Conservation (phyloP, 2,888 invertebrate genomes). For the Eulithis prunata region DNA sequence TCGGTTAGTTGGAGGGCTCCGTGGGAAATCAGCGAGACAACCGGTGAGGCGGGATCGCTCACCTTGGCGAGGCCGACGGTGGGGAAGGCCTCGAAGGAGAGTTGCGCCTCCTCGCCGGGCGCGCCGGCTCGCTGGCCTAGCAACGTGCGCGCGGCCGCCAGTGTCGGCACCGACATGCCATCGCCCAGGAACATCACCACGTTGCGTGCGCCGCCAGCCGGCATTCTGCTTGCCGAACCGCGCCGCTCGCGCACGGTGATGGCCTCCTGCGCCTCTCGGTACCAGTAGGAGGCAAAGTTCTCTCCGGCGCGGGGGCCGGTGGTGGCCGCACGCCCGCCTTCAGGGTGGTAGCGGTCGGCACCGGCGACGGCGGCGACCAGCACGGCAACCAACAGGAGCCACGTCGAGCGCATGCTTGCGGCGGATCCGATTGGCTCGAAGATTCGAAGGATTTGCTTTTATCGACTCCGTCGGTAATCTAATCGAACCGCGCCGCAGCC, state of each 20-base stretch:
- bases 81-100: conserved; percentile 86
- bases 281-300: conserved; percentile 38
- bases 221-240: conserved; percentile 39
- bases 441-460: conserved; percentile 18
- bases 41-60: background rate
- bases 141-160: conserved; percentile 85
- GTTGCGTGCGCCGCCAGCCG: conserved; percentile 73
- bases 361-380: conserved; percentile 10
- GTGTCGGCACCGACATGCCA: conserved; percentile 88
- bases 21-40: too few species aligned
- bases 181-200: conserved; percentile 88
- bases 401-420: conserved; percentile 26
- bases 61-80: conserved; percentile 72
- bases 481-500: conserved; percentile 16
- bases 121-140: conserved; percentile 80
- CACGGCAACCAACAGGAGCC: conserved; percentile 12
- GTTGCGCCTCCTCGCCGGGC: conserved; percentile 83
- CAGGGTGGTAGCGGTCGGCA: conserved; percentile 31
- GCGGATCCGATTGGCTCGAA: conserved; percentile 15
- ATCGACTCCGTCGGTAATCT: conserved; percentile 28
- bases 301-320: conserved; percentile 21
- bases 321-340: conserved; percentile 18
- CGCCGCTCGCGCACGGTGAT: conserved; percentile 3
- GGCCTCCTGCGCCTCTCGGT: conserved; percentile 33
- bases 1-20: background rate